Conservation (phyloP, 2,113 vertebrate species). For the Noturus placidus region DNA sequence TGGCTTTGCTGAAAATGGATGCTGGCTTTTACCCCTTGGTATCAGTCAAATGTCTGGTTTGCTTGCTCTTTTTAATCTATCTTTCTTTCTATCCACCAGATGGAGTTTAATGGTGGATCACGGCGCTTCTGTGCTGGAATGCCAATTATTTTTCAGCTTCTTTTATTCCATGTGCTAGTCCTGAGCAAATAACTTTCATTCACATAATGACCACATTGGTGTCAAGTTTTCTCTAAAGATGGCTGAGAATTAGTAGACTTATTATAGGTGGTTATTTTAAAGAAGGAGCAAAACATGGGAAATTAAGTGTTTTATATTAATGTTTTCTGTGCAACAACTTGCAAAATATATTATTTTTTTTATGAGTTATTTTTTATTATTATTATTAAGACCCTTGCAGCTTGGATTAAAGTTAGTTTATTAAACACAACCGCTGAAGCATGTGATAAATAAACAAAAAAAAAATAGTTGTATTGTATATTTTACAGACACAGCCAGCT, state of each 20-base stretch:
- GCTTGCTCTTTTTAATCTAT: slow-evolving; percentile 16
- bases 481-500: slow-evolving; percentile 41
- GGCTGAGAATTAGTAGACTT: neutral
- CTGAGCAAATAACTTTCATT: slow-evolving; percentile 21
- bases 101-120: slow-evolving; percentile 21
- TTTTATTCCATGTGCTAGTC: neutral
- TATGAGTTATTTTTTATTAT: neutral
- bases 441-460: slow-evolving; percentile 40
- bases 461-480: neutral
- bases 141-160: slow-evolving; percentile 25
- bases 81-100: slow-evolving; percentile 41
- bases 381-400: neutral
- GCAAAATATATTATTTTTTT: neutral
- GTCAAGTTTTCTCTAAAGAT: neutral
- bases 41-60: slow-evolving; percentile 43
- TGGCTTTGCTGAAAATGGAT: slow-evolving; percentile 33
- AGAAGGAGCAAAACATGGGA: neutral
- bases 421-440: slow-evolving; percentile 52
- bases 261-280: neutral
- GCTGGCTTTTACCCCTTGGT: slow-evolving; percentile 35
- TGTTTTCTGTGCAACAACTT: neutral
- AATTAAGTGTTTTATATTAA: neutral
- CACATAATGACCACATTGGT: neutral
- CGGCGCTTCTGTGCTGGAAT: neutral
- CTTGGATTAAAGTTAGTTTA: slow-evolving; percentile 51